phyloP scores from a whole-genome alignment of 2,888 invertebrate genomes.

The Dyspetes luteomarginatus region DNA sequence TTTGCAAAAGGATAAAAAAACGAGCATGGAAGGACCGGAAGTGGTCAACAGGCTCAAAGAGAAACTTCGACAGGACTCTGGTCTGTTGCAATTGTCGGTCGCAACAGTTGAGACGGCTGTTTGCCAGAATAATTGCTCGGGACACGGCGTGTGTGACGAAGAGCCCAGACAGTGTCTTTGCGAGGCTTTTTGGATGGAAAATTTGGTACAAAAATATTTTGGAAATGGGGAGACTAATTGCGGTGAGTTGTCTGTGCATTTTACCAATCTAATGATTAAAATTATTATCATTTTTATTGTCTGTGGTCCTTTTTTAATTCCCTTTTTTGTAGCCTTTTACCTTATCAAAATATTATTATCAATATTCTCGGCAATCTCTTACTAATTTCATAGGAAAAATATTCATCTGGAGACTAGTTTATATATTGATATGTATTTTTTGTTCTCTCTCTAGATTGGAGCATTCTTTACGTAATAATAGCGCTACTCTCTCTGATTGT shows the following conservation, averaged over 20 bases:
- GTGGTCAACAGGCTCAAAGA: slow-evolving; percentile 88
- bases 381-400: too few species aligned
- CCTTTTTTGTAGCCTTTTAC: too few species aligned
- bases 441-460: slow-evolving; percentile 89
- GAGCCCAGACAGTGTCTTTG: slow-evolving; percentile 93
- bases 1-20: slow-evolving; percentile 84
- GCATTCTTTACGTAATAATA: slow-evolving; percentile 95
- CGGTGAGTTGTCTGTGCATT: slow-evolving; percentile 85
- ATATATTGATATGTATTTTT: slow-evolving; percentile 45
- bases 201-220: slow-evolving; percentile 87
- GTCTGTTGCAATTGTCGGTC: slow-evolving; percentile 89
- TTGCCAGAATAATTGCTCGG: slow-evolving; percentile 97
- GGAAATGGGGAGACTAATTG: slow-evolving; percentile 91
- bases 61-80: slow-evolving; percentile 89
- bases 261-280: too few species aligned
- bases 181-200: slow-evolving; percentile 98
- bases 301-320: too few species aligned
- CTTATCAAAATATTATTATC: too few species aligned
- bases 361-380: too few species aligned
- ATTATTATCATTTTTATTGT: too few species aligned
- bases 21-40: slow-evolving; percentile 85
- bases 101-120: slow-evolving; percentile 92
- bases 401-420: too few species aligned
- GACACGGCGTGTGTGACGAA: slow-evolving; percentile 94
- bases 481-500: slow-evolving; percentile 86